These are phyloP conservation scores for Chrysopilus asiliformis DNA, from an alignment of 2,888 invertebrate genomes.

Conservation along the genomic window DNA sequence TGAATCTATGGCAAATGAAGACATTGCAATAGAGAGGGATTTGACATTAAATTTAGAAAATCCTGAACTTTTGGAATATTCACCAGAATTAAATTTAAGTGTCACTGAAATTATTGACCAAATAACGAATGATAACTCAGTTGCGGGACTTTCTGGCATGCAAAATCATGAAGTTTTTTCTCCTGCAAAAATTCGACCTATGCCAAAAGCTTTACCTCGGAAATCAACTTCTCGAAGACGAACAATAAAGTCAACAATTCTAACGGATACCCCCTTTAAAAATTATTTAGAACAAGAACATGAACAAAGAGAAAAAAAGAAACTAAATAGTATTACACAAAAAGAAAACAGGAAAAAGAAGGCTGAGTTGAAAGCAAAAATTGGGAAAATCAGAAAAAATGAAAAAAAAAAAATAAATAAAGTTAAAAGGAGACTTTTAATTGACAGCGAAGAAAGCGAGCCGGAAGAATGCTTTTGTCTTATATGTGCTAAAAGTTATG, in stretches of 20 bases:
- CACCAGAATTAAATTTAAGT: too few relatives aligned
- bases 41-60: too few relatives aligned
- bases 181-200: not conserved
- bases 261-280: not conserved
- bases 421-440: not conserved
- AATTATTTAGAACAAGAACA: not conserved
- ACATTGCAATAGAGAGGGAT: too few relatives aligned
- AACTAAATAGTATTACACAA: constrained; percentile 1
- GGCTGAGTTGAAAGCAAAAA: too few relatives aligned
- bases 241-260: constrained; percentile 1
- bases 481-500: not conserved
- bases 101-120: too few relatives aligned
- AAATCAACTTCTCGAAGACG: not conserved
- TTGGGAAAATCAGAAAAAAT: too few relatives aligned
- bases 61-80: too few relatives aligned
- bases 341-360: not conserved
- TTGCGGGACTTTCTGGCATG: not conserved
- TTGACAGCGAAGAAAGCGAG: too few relatives aligned
- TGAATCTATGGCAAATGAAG: too few relatives aligned
- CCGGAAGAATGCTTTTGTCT: constrained; percentile 1
- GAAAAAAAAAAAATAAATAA: not conserved
- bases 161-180: too few relatives aligned
- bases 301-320: not conserved
- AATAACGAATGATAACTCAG: not conserved
- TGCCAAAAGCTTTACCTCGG: not conserved